Base-by-base conservation (phyloP, 2,888 invertebrate species). In the Graphium colonna region DNA sequence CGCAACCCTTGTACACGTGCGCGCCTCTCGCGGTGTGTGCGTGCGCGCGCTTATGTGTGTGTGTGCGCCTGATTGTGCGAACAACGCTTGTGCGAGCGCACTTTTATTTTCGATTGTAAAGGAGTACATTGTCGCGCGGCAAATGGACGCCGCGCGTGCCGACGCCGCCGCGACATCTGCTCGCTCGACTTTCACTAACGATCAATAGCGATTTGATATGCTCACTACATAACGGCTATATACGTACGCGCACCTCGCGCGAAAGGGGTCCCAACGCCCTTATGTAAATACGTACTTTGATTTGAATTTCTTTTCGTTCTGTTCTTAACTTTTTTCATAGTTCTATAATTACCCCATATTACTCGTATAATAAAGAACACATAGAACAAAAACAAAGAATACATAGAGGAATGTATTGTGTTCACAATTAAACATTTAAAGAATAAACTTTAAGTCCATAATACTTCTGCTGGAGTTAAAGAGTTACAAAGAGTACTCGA, bases 1-100 rank as follows among this genome's bases (percentile, higher is more conserved):
- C 54, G 28, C 58, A 58, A 52, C 55, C 55, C 55, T 55, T 53
- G 52, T 44, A 49, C 57, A 54, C 57, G 55, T 52, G 52, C 50
- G 47, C 50, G 21, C 39, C 18, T 12, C 5, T 1, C 31, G 8
- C 15, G 1, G 17, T 13, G 47, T 15, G 39, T 21, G 26, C 26
- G 47, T 16, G 15, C 12, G 12, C 43, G 3, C 41, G 51, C 51
- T 41, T 33, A 43, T 52, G 31, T 43, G 56, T 55, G 58, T 55
- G 52, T 52, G 52, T 52, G 56, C 57, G 52, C 31, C 43, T 45
- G 43, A 9, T 36, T 45, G 39, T n/a, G 42, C 33, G 46, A n/a
- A n/a, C n/a, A n/a, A n/a, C n/a, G n/a, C n/a, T n/a, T 47, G 38
- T 28, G 33, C 56, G 42, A 16, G 48, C 46, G 40, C 26, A 39